Conservation (phyloP, 2,888 invertebrate genomes). For the Dasysyrphus tricinctus region DNA sequence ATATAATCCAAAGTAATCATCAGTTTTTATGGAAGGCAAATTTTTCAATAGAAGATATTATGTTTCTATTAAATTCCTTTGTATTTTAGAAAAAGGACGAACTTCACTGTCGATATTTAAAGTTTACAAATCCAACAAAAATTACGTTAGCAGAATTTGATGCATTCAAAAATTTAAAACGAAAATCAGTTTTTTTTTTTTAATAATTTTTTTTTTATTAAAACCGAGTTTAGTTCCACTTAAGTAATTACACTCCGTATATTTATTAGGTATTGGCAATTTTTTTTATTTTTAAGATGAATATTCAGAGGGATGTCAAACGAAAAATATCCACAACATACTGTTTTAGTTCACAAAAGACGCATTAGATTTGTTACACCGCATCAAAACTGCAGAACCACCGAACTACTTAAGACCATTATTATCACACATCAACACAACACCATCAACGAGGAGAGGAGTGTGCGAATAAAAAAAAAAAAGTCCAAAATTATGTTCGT, state of each 20-base stretch:
- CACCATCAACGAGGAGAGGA: slow-evolving; percentile 1
- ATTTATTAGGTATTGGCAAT: neutral
- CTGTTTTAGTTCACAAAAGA: slow-evolving; percentile 42
- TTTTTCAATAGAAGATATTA: slow-evolving; percentile 26
- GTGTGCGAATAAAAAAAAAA: slow-evolving; percentile 29
- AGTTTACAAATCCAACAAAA: slow-evolving; percentile 10
- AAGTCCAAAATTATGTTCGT: slow-evolving; percentile 64
- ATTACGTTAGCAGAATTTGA: neutral
- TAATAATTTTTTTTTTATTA: no score
- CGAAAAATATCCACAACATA: slow-evolving; percentile 16
- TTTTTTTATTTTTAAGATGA: neutral
- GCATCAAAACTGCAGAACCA: slow-evolving; percentile 43
- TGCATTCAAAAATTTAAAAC: neutral
- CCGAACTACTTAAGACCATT: slow-evolving; percentile 55
- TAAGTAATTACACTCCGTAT: neutral
- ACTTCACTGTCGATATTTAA: slow-evolving; percentile 37
- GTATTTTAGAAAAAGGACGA: slow-evolving; percentile 45
- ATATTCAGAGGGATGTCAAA: slow-evolving; percentile 2
- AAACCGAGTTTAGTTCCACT: neutral
- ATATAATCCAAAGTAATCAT: slow-evolving; percentile 74
- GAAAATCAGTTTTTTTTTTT: neutral
- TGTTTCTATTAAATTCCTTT: slow-evolving; percentile 14
- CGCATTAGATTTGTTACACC: slow-evolving; percentile 62
- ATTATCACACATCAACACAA: slow-evolving; percentile 44
- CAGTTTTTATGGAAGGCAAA: slow-evolving; percentile 66